phyloP scores from a whole-genome alignment of 2,888 invertebrate genomes.

The Cheiracanthium punctorium region DNA sequence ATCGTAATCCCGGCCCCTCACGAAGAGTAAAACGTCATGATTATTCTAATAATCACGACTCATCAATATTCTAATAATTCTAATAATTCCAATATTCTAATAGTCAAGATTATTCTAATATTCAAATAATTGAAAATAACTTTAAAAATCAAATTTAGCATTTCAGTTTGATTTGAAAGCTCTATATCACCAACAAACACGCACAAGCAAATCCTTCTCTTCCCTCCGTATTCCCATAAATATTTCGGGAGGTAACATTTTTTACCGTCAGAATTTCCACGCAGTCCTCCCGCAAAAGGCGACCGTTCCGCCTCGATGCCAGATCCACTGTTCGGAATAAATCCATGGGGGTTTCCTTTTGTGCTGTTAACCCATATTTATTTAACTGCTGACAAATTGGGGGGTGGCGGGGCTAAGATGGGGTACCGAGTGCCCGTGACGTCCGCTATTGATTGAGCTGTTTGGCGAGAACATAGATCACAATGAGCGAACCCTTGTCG shows the following conservation, averaged over 20 bases:
- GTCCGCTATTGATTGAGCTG: constrained; percentile 64
- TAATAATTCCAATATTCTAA: too few species aligned
- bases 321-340: constrained; percentile 34
- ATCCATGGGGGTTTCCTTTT: constrained; percentile 44
- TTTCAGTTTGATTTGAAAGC: too few species aligned
- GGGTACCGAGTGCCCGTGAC: constrained; percentile 57
- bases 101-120: too few species aligned
- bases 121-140: too few species aligned
- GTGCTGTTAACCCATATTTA: constrained; percentile 60
- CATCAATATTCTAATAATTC: too few species aligned
- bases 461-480: constrained; percentile 60
- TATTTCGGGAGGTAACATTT: constrained; percentile 7
- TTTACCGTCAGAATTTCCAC: constrained; percentile 29
- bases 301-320: constrained; percentile 6
- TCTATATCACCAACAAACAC: too few species aligned
- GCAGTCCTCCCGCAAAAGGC: not conserved
- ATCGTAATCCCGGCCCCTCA: too few species aligned
- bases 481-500: not conserved
- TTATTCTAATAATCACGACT: too few species aligned
- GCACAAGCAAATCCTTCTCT: too few species aligned
- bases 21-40: too few species aligned
- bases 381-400: constrained; percentile 68
- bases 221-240: too few species aligned
- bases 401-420: constrained; percentile 9
- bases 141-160: too few species aligned